Evolutionary conservation across 2,113 vertebrate genomes (phyloP).

Genomic region (Rynchops niger): DNA sequence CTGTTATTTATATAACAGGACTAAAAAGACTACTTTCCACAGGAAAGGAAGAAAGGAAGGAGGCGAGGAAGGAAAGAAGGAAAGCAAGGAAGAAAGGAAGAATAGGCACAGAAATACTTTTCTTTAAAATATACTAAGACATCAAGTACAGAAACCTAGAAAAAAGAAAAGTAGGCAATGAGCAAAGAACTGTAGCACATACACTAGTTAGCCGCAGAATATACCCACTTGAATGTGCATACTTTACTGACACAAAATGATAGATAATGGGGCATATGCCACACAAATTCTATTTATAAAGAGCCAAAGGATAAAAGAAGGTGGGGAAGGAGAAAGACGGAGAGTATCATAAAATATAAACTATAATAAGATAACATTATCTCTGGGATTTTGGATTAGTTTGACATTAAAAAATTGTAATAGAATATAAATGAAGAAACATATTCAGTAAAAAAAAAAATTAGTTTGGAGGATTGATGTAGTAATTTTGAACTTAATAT

Average conservation of each 20-base stretch:
- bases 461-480: background rate
- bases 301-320: background rate
- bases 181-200: background rate
- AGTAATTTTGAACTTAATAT: background rate
- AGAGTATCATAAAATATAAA: background rate
- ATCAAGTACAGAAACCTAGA: background rate
- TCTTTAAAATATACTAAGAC: background rate
- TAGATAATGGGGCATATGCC: background rate
- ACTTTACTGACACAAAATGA: background rate
- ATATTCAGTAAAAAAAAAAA: background rate
- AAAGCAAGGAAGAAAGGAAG: background rate
- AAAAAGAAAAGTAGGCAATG: background rate
- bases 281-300: background rate
- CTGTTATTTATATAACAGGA: background rate
- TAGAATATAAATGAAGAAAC: background rate
- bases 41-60: background rate
- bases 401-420: background rate
- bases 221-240: background rate
- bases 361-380: background rate
- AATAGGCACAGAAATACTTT: background rate
- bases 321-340: background rate
- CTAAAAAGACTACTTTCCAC: background rate
- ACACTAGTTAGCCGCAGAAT: background rate
- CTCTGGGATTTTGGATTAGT: background rate
- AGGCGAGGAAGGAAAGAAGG: too few relatives aligned